phyloP scores from a whole-genome alignment of 2,888 invertebrate species.

The Eupithecia insigniata region DNA sequence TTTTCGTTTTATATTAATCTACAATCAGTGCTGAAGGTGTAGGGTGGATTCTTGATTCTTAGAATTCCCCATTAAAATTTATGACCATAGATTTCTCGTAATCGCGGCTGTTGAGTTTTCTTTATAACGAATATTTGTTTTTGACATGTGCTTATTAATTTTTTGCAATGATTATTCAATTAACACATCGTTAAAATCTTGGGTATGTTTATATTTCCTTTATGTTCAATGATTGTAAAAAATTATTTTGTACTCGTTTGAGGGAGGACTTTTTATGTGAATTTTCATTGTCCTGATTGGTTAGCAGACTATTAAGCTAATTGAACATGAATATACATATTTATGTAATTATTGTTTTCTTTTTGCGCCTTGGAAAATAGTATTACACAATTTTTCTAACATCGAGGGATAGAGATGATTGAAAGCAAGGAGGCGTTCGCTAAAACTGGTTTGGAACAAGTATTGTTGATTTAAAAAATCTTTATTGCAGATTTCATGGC shows the following conservation, averaged over 20 bases:
- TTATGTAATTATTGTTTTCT: not conserved
- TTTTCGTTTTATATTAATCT: not conserved
- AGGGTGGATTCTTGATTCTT: slow-evolving; percentile 5
- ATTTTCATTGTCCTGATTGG: not conserved
- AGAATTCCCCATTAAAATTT: slow-evolving; percentile 7
- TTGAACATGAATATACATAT: not conserved
- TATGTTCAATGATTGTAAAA: slow-evolving; percentile 3
- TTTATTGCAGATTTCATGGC: too few relatives aligned
- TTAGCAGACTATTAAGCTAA: not conserved
- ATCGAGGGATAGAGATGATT: not conserved
- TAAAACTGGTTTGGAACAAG: too few relatives aligned
- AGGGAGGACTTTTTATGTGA: not conserved
- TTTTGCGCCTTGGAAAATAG: not conserved
- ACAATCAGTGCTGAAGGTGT: not conserved
- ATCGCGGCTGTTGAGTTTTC: not conserved
- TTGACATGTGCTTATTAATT: slow-evolving; percentile 4
- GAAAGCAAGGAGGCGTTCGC: not conserved
- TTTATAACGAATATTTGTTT: not conserved
- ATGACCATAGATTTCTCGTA: slow-evolving; percentile 1
- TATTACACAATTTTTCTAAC: not conserved
- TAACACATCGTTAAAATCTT: slow-evolving; percentile 3
- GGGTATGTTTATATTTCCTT: not conserved
- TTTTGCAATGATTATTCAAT: slow-evolving; percentile 5
- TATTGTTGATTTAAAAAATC: too few relatives aligned
- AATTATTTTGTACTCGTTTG: not conserved